Evolutionary conservation across 2,888 invertebrate genomes (phyloP), one percentile per base, ranked within the genome.

Genomic region (Caenorhabditis panamensis): DNA sequence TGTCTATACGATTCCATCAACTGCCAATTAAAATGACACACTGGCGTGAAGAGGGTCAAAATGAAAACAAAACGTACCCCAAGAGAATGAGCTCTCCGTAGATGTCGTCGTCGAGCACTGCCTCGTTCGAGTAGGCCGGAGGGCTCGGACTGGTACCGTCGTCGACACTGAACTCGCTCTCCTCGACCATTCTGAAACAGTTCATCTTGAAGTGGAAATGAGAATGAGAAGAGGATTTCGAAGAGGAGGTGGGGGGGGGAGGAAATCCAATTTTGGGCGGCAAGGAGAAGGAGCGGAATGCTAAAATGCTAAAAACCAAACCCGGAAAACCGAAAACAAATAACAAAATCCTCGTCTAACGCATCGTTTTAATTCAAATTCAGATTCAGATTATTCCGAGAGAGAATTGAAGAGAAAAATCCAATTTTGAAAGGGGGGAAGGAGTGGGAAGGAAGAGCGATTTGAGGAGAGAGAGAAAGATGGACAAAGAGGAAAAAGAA

Each of bases 21-120:
- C 5, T 6, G 31, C 31, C 31, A 31, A 31, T 31, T n/a, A n/a
- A n/a, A n/a, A n/a, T n/a, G n/a, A n/a, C n/a, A n/a, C n/a, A n/a
- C n/a, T n/a, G n/a, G n/a, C n/a, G n/a, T n/a, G n/a, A n/a, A n/a
- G n/a, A n/a, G n/a, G n/a, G n/a, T n/a, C n/a, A n/a, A n/a, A n/a
- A n/a, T n/a, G n/a, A 66, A 26, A 4, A 61, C 37, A 41, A 36
- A 22, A 28, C 20, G 22, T 44, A 89, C 87, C 89, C 89, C 5
- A 89, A 77, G 18, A 89, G 75, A 77, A 89, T 88, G 36, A 89
- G 81, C 59, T 89, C 89, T 36, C 89, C 89, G 69, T 89, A 89
- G 54, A 82, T 72, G 49, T 86, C 84, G 26, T 84, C 83, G 41
- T 82, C 83, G 37, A 67, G 47, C 1, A 73, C 49, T 1, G 63